phyloP scores from a whole-genome alignment of 2,888 invertebrate genomes.

The Acleris emargana region DNA sequence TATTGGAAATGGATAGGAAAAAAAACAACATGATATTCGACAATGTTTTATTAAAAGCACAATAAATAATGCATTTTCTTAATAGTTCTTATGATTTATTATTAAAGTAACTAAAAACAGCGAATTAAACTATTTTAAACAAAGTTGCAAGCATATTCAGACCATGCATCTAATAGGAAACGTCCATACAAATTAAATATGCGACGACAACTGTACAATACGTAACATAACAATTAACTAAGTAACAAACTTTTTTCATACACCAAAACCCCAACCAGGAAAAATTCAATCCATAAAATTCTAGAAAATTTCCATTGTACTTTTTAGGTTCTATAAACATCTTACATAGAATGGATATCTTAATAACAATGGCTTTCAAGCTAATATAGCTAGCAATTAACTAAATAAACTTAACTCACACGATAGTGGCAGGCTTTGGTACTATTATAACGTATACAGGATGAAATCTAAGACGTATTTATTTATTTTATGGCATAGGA shows the following conservation, averaged over 20 bases:
- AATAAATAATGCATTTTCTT: slow-evolving; percentile 27
- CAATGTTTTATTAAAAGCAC: slow-evolving; percentile 22
- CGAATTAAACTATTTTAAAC: slow-evolving; percentile 4
- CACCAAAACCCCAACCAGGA: background rate
- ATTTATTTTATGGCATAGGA: too few species aligned
- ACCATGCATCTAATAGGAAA: slow-evolving; percentile 28
- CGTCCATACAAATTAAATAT: slow-evolving; percentile 14
- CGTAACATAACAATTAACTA: slow-evolving; percentile 9
- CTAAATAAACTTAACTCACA: slow-evolving; percentile 23
- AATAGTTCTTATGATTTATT: slow-evolving; percentile 10
- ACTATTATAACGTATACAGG: slow-evolving; percentile 19
- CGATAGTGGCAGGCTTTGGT: slow-evolving; percentile 32
- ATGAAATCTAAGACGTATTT: too few species aligned
- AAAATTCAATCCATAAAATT: too few species aligned
- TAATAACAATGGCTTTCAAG: background rate
- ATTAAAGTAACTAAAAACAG: slow-evolving; percentile 2
- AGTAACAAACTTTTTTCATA: background rate
- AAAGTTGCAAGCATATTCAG: slow-evolving; percentile 24
- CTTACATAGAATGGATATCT: too few species aligned
- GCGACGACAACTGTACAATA: slow-evolving; percentile 10
- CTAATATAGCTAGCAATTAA: background rate
- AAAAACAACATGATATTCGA: background rate
- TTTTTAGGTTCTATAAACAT: too few species aligned
- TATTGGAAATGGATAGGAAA: background rate
- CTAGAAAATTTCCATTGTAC: too few species aligned